These are phyloP conservation scores for Chloroceryle inda DNA, from an alignment of 2,797 vertebrate species.

Conservation along the genomic window DNA sequence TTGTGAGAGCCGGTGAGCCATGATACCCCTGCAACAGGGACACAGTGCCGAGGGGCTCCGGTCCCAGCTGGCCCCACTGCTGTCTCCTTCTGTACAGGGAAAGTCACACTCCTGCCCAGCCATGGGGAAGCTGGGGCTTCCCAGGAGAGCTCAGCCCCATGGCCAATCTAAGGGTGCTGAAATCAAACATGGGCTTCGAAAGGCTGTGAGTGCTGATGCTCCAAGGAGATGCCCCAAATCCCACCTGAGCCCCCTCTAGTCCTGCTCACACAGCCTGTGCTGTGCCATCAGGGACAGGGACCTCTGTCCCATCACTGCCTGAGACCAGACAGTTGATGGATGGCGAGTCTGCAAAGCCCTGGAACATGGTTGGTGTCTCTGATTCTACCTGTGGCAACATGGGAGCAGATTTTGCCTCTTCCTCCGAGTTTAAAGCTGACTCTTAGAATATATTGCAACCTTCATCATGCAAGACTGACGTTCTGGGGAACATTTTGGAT, in stretches of 20 bases:
- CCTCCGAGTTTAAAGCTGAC: neutral
- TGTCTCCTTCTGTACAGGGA: neutral
- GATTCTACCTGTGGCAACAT: neutral
- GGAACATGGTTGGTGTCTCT: fast-evolving
- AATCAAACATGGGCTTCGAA: neutral
- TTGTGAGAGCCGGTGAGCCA: neutral
- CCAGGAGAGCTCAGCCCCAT: neutral
- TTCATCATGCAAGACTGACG: neutral
- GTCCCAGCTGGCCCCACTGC: neutral
- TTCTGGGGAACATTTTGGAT: neutral
- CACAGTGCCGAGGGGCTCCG: fast-evolving
- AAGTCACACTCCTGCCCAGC: neutral
- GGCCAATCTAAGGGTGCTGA: neutral
- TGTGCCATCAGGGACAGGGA: neutral
- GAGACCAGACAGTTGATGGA: neutral
- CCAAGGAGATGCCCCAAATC: neutral
- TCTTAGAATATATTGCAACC: neutral
- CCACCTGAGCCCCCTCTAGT: neutral
- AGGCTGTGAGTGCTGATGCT: neutral
- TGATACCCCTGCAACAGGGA: neutral
- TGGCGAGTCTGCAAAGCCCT: neutral
- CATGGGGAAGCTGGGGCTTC: neutral
- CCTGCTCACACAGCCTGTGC: neutral
- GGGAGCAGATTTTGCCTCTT: neutral
- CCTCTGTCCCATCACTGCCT: neutral